Evolutionary conservation across 2,113 vertebrate genomes (phyloP).

Genomic region (Paracanthobrama guichenoti): DNA sequence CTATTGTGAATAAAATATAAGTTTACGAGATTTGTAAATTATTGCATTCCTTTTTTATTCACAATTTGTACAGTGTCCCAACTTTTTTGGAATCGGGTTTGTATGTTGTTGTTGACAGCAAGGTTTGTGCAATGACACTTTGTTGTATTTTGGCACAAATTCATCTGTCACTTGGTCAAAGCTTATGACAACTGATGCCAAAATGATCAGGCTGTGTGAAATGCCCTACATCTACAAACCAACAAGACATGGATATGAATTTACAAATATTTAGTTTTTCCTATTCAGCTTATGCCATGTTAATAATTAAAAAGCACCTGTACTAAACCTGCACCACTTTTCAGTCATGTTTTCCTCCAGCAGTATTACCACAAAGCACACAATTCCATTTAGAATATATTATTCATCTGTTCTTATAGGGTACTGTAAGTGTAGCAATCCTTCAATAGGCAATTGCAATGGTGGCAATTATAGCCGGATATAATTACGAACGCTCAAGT

Average conservation of each 20-base stretch:
- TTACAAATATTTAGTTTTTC: background rate
- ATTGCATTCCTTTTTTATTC: too few relatives aligned
- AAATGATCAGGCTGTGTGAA: background rate
- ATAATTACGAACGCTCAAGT: slow-evolving; percentile 32
- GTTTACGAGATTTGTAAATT: too few relatives aligned
- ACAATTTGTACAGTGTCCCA: too few relatives aligned
- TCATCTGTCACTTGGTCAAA: too few relatives aligned
- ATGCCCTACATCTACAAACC: background rate
- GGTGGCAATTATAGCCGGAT: slow-evolving; percentile 35
- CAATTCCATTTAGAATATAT: background rate
- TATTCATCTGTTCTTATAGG: slow-evolving; percentile 26
- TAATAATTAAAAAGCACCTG: background rate
- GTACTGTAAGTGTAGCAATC: slow-evolving; percentile 23
- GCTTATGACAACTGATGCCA: background rate
- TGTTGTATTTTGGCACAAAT: too few relatives aligned
- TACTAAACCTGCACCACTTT: background rate
- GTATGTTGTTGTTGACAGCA: too few relatives aligned
- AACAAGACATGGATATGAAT: background rate
- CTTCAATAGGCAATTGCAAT: slow-evolving; percentile 9
- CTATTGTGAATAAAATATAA: too few relatives aligned
- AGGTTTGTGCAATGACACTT: too few relatives aligned
- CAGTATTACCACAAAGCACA: background rate
- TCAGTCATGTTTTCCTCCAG: background rate
- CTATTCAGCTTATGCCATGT: background rate
- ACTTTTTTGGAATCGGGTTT: too few relatives aligned